Conservation (phyloP, 2,888 invertebrate species). For the Allolobophora icterica region DNA sequence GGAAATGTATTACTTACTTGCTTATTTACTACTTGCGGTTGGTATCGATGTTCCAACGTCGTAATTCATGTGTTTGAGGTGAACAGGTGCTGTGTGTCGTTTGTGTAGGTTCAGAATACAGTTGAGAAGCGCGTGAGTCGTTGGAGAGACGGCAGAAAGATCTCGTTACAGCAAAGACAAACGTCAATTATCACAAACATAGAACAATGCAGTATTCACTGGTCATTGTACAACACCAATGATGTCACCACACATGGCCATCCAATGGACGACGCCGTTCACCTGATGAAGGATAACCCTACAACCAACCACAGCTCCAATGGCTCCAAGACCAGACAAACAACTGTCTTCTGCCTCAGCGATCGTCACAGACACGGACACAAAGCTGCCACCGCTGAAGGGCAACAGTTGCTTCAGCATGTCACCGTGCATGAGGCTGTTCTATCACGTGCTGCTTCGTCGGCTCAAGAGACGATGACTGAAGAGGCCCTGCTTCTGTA, state of each 20-base stretch:
- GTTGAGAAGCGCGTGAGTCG: slow-evolving; percentile 30
- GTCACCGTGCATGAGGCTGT: background rate
- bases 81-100: background rate
- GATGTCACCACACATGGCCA: background rate
- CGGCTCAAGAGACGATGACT: background rate
- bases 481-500: background rate
- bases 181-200: background rate
- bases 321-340: background rate
- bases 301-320: background rate
- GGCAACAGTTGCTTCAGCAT: background rate
- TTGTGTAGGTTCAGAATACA: slow-evolving; percentile 20
- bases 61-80: too few species aligned
- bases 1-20: too few species aligned
- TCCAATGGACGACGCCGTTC: too few species aligned
- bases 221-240: background rate
- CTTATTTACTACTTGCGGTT: too few species aligned
- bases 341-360: background rate
- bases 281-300: too few species aligned
- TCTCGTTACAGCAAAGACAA: background rate
- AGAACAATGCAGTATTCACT: background rate
- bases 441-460: background rate
- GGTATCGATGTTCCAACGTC: too few species aligned
- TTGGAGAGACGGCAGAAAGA: slow-evolving; percentile 30
- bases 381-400: background rate
- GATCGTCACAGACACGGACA: background rate